Evolutionary conservation across 2,888 invertebrate species (phyloP).

Genomic region (Cephus spinipes): DNA sequence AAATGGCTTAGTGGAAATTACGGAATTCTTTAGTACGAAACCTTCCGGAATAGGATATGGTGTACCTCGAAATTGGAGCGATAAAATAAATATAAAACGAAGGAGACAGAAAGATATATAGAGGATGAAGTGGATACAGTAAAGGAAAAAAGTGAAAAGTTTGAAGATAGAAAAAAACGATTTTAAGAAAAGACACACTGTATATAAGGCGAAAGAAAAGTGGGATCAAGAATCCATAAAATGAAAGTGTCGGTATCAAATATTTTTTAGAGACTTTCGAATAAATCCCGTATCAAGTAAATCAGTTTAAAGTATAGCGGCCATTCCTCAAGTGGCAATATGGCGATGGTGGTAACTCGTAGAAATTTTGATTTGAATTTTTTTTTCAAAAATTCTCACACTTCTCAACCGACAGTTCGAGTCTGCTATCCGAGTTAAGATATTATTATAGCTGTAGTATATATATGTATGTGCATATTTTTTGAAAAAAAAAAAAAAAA

Average conservation of each 20-base stretch:
- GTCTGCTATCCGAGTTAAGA: neutral
- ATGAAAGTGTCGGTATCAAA: neutral
- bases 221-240: neutral
- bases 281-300: conserved; percentile 22
- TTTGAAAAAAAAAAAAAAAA: neutral
- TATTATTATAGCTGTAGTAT: neutral
- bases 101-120: neutral
- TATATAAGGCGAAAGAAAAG: neutral
- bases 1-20: neutral
- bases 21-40: neutral
- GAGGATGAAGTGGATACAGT: neutral
- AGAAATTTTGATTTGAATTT: neutral
- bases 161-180: neutral
- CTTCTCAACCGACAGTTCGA: too few species aligned
- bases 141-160: neutral
- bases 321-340: neutral
- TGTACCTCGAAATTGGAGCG: conserved; percentile 15
- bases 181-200: neutral
- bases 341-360: neutral
- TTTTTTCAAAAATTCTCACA: neutral
- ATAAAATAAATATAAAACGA: conserved; percentile 30
- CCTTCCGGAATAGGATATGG: neutral
- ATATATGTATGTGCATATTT: neutral
- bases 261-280: neutral
- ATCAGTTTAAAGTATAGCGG: neutral